Base-by-base conservation (phyloP, 2,888 invertebrate species). In the Dasysyrphus tricinctus region DNA sequence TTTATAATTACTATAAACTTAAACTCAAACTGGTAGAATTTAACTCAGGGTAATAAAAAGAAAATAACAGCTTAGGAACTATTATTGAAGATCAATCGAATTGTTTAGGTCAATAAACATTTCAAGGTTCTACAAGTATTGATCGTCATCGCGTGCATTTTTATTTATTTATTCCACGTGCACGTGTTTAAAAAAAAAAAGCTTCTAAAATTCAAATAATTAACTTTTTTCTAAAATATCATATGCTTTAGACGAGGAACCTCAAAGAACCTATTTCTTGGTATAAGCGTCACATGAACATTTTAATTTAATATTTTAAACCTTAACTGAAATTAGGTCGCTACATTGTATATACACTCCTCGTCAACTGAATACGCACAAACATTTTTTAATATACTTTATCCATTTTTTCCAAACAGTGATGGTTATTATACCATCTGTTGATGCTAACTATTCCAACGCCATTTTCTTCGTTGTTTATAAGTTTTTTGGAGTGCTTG, bases 41-140 rank as follows among this genome's bases (percentile, higher is more conserved):
- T 9, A 44, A 42, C 42, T 63, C 1, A 47, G 0, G 16, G 34
- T 49, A 49, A 37, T 67, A 14, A 67, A 49, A 65, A 24, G 34
- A 37, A 49, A 42, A 34, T 49, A 67, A 65, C 14, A 49, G 1
- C 49, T 47, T 47, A 65, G 29, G 19, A 39, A 32, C 5, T 32
- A 63, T 34, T 19, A 49, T 49, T 19, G 19, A 67, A 49, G 49
- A 67, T 49, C 49, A 67, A 67, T 49, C 12, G 37, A 65, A 49
- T 67, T 49, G 14, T 12, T 16, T 37, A 19, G 49, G 67, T 67
- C 67, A 67, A 49, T 49, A 67, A 49, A 67, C 49, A 67, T 49
- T 49, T 37, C 49, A 67, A 49, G 67, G 67, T 47, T 49, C 37
- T 59, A 6, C 7, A 11, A 6, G 14, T 42, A 24, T 12, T 39